Evolutionary conservation across 2,113 vertebrate species (phyloP).

Genomic region (Formicarius rufipectus): DNA sequence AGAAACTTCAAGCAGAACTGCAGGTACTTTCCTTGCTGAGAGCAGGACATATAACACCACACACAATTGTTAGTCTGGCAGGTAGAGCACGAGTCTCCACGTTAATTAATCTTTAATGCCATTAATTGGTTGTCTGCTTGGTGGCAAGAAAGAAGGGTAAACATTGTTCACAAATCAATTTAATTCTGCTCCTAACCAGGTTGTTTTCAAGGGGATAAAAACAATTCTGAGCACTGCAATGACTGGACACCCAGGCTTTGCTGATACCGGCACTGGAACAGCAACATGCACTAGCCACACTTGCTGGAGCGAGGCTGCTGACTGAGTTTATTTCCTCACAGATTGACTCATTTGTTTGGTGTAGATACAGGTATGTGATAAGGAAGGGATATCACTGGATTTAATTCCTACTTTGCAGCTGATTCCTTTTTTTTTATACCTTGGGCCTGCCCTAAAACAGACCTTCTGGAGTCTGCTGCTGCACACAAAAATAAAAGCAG

Average conservation of each 20-base stretch:
- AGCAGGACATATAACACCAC: not conserved
- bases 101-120: constrained; percentile 77
- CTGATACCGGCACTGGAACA: constrained; percentile 38
- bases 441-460: not conserved
- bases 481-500: not conserved
- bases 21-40: not conserved
- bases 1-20: not conserved
- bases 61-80: constrained; percentile 9
- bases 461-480: not conserved
- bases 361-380: constrained; percentile 44
- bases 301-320: constrained; percentile 19
- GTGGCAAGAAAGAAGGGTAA: constrained; percentile 63
- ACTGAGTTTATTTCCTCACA: constrained; percentile 59
- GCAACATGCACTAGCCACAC: not conserved
- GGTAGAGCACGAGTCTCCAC: not conserved
- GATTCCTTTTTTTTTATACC: not conserved
- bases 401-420: not conserved
- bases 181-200: constrained; percentile 54
- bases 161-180: constrained; percentile 74
- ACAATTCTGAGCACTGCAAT: constrained; percentile 4
- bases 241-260: not conserved
- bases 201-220: constrained; percentile 60
- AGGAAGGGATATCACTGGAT: constrained; percentile 1
- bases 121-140: constrained; percentile 72
- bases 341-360: constrained; percentile 68